These are phyloP conservation scores for Sinodicranocentrus sp. DNA, from an alignment of 2,888 invertebrate genomes.

Conservation along the genomic window DNA sequence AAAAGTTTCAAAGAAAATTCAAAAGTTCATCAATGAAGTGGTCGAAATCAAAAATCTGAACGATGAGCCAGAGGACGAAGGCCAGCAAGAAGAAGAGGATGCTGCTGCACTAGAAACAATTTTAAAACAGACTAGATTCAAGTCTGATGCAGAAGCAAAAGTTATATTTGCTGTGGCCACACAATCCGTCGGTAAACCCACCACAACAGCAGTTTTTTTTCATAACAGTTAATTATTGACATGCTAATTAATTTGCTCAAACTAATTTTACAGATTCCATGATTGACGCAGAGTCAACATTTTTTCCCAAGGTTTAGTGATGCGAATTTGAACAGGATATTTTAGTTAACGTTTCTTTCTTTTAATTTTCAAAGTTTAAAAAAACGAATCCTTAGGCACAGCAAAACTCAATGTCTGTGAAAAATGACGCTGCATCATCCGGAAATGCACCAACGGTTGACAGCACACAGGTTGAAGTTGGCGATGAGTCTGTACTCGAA, in stretches of 20 bases:
- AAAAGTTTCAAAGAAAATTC: background rate
- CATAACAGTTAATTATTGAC: no score
- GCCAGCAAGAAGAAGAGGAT: background rate
- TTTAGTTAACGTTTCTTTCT: no score
- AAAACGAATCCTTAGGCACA: no score
- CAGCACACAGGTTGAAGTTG: background rate
- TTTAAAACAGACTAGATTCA: background rate
- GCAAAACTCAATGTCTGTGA: no score
- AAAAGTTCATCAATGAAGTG: background rate
- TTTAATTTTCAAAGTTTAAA: no score
- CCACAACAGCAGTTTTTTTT: no score
- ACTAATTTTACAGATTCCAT: background rate
- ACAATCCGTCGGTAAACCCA: background rate
- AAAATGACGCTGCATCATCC: no score
- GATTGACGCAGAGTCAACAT: background rate
- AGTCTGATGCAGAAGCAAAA: background rate
- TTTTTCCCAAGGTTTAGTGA: background rate
- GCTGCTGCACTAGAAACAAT: background rate
- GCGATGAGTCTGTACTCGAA: background rate
- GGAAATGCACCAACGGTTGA: no score
- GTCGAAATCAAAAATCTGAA: background rate
- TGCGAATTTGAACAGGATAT: background rate
- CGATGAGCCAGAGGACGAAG: background rate
- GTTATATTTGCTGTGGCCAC: background rate
- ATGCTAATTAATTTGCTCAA: background rate